Conservation (phyloP, 37 sponge, comb jelly and placozoan species). For the Oscarella lobularis region DNA sequence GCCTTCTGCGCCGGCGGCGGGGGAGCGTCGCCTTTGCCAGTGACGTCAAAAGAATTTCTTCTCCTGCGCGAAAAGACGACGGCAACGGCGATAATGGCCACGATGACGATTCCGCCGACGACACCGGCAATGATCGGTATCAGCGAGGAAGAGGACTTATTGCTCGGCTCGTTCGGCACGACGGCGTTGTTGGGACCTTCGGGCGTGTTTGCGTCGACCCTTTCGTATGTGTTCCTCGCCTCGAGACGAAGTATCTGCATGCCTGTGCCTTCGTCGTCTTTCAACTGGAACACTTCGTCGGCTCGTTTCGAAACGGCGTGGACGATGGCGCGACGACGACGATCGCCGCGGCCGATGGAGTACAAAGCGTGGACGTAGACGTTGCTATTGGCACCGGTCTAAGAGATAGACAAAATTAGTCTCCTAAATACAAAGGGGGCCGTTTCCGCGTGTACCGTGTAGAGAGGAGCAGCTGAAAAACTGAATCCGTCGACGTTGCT, state of each 20-base stretch:
- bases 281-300: not conserved
- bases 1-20: not conserved
- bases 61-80: not conserved
- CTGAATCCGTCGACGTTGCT: not conserved
- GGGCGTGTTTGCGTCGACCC: not conserved
- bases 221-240: not conserved
- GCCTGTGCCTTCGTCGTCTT: constrained; percentile 1
- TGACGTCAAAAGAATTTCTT: too few species aligned
- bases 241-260: not conserved
- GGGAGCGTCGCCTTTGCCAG: not conserved
- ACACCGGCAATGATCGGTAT: not conserved
- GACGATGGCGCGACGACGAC: not conserved
- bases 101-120: not conserved
- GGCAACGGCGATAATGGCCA: not conserved
- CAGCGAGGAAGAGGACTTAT: not conserved
- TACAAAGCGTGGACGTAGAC: not conserved
- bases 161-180: not conserved
- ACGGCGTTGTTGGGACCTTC: not conserved
- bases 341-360: not conserved
- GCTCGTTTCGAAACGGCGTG: not conserved
- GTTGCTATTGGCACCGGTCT: not conserved
- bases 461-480: not conserved
- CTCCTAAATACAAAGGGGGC: too few species aligned
- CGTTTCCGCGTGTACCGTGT: too few species aligned
- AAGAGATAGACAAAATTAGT: too few species aligned